A percentile compares a stretch with the other conserved stretches of the same genome.
Evolutionary conservation across 2,113 vertebrate species (phyloP).

Genomic region (Psephotus haematonotus): DNA sequence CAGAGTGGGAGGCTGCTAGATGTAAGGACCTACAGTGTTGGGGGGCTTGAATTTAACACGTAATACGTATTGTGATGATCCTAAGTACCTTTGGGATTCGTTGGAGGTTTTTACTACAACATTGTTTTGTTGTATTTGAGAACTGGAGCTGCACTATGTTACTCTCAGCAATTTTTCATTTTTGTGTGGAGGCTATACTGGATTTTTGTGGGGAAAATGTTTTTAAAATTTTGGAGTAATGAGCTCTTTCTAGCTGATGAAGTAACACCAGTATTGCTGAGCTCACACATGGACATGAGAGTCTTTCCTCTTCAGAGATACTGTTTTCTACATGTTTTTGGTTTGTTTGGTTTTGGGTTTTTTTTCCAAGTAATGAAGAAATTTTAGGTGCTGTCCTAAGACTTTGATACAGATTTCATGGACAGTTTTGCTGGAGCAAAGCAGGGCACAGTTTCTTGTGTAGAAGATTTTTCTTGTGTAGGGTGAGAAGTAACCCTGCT

Average conservation of each 20-base stretch:
- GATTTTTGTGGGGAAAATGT: neutral
- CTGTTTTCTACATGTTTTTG: neutral
- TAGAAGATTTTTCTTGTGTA: neutral
- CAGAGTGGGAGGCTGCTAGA: constrained; percentile 94
- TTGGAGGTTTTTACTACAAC: accelerated
- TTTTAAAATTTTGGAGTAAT: neutral
- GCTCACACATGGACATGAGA: accelerated
- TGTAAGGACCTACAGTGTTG: constrained; percentile 62
- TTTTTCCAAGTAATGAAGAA: neutral
- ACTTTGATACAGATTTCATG: neutral
- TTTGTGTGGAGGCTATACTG: neutral
- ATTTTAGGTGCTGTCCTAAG: neutral
- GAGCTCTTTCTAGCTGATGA: neutral
- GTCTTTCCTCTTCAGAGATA: neutral
- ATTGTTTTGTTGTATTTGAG: neutral
- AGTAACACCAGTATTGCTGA: neutral
- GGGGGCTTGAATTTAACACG: neutral
- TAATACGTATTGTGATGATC: accelerated
- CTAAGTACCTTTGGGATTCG: neutral
- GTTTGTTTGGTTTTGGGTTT: neutral
- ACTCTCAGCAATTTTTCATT: neutral
- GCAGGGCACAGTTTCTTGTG: neutral
- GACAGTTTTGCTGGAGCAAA: neutral
- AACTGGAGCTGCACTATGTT: neutral
- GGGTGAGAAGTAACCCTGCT: neutral